Percentiles rank a stretch among this genome's conserved stretches.
Evolutionary conservation across 2,888 invertebrate genomes (phyloP).

Genomic region (Drosophila seclusa): DNA sequence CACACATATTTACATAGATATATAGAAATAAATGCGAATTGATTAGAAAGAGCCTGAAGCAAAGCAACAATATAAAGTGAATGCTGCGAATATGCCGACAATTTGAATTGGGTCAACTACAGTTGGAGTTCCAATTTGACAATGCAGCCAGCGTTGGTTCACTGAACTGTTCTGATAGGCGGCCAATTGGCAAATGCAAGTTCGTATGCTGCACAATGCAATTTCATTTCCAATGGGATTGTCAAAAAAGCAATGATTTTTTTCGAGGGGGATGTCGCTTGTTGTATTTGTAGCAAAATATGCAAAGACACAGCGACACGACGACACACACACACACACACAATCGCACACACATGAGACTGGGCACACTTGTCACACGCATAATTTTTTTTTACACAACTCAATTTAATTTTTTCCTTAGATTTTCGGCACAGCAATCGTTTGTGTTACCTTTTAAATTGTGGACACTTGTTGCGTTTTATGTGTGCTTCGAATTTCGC

Average conservation of each 20-base stretch:
- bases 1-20: background rate
- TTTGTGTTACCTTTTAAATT: conserved; percentile 40
- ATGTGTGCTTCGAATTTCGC: conserved; percentile 31
- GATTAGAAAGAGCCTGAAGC: conserved; percentile 40
- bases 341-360: conserved; percentile 18
- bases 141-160: background rate
- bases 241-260: background rate
- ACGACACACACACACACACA: conserved; percentile 14
- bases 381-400: conserved; percentile 45
- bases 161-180: background rate
- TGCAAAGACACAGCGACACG: conserved; percentile 77
- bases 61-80: background rate
- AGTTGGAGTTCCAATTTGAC: background rate
- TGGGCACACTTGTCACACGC: conserved; percentile 73
- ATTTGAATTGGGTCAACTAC: conserved; percentile 34
- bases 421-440: background rate
- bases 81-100: background rate
- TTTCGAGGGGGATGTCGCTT: conserved; percentile 19
- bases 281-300: conserved; percentile 71
- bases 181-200: background rate
- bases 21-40: conserved; percentile 28
- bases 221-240: background rate
- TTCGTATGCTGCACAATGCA: background rate
- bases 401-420: conserved; percentile 26
- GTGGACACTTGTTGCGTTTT: conserved; percentile 22